phyloP scores from a whole-genome alignment of 2,888 invertebrate species.

The Eupithecia exiguata region DNA sequence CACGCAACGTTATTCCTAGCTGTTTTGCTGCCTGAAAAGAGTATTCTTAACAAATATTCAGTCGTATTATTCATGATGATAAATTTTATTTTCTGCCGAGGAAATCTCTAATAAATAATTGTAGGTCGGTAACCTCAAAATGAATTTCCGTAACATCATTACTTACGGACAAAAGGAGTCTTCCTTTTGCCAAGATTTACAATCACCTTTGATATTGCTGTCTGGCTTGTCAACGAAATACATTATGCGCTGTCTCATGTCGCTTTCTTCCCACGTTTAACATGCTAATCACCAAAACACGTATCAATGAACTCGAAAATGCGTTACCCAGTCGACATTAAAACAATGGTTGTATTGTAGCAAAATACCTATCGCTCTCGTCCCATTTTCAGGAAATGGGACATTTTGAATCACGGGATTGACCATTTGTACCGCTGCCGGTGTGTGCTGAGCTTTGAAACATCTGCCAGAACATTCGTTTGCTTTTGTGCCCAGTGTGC shows the following conservation, averaged over 20 bases:
- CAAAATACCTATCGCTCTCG: slow-evolving; percentile 59
- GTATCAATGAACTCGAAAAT: slow-evolving; percentile 50
- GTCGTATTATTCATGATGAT: neutral
- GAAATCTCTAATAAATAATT: neutral
- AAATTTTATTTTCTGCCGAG: neutral
- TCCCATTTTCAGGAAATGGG: slow-evolving; percentile 71
- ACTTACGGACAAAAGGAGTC: no score
- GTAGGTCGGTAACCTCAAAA: slow-evolving; percentile 9
- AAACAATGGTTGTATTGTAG: slow-evolving; percentile 49
- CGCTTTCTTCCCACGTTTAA: slow-evolving; percentile 10
- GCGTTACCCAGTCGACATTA: slow-evolving; percentile 32
- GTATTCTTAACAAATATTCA: neutral
- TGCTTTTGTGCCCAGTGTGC: slow-evolving; percentile 39
- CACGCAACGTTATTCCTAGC: slow-evolving; percentile 44
- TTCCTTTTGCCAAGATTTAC: neutral
- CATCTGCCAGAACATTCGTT: slow-evolving; percentile 46
- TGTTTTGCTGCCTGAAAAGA: slow-evolving; percentile 1
- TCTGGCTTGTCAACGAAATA: neutral
- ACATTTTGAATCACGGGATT: slow-evolving; percentile 71
- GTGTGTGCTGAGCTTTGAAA: slow-evolving; percentile 50
- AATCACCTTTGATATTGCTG: neutral
- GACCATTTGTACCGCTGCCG: slow-evolving; percentile 53
- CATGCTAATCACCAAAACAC: slow-evolving; percentile 15
- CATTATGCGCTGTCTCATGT: neutral
- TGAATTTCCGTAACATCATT: slow-evolving; percentile 6